Conservation (phyloP, 2,888 invertebrate species). For the Homarus gammarus region DNA sequence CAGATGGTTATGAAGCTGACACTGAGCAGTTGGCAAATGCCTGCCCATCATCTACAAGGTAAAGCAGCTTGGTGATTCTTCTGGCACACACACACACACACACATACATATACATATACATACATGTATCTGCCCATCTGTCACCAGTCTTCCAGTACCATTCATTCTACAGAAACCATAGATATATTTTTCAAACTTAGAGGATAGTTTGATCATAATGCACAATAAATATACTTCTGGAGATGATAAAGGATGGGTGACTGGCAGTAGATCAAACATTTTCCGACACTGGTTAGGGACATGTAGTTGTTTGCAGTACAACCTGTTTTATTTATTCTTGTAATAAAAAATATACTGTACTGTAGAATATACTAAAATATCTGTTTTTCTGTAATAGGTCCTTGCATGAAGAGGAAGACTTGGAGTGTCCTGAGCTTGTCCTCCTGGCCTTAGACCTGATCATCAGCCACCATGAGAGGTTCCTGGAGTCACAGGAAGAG, state of each 20-base stretch:
- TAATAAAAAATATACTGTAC: background rate
- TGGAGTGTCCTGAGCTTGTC: slow-evolving; percentile 65
- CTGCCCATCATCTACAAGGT: slow-evolving; percentile 40
- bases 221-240: too few species aligned
- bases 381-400: slow-evolving; percentile 6
- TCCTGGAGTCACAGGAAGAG: slow-evolving; percentile 52
- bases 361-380: background rate
- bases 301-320: too few species aligned
- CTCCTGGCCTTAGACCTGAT: slow-evolving; percentile 59
- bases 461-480: slow-evolving; percentile 65
- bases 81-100: too few species aligned
- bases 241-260: too few species aligned
- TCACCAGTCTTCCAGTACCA: too few species aligned
- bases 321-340: background rate
- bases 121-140: too few species aligned
- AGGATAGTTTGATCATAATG: too few species aligned
- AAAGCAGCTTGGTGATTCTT: background rate
- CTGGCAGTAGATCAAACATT: too few species aligned
- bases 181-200: too few species aligned
- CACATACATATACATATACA: too few species aligned
- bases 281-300: too few species aligned
- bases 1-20: slow-evolving; percentile 62
- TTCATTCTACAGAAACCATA: too few species aligned
- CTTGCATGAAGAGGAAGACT: slow-evolving; percentile 38
- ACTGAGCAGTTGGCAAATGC: slow-evolving; percentile 51